Evolutionary conservation across 2,888 invertebrate species (phyloP).

Genomic region (Hydrotaea diabolus): DNA sequence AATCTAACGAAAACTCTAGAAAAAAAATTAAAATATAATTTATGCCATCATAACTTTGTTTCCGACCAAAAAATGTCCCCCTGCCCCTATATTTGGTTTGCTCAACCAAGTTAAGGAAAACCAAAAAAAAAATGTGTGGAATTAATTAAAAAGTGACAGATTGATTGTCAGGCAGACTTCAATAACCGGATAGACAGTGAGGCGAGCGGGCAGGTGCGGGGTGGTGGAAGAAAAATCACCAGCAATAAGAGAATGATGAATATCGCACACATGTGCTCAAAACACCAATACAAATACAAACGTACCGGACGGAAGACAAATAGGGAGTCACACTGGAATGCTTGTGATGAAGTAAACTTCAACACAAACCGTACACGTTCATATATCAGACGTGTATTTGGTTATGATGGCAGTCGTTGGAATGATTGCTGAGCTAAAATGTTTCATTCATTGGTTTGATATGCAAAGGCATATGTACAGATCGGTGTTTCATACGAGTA

Average conservation of each 20-base stretch:
- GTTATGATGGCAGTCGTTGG: not conserved
- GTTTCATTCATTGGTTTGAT: not conserved
- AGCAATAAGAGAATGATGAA: not conserved
- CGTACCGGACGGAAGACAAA: not conserved
- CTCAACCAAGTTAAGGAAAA: not conserved
- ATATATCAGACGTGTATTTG: not conserved
- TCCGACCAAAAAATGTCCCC: too few relatives aligned
- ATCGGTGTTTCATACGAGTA: too few relatives aligned
- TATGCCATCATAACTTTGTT: constrained; percentile 8
- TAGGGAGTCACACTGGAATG: not conserved
- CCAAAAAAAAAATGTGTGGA: constrained; percentile 21
- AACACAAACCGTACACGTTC: too few relatives aligned
- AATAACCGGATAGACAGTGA: not conserved
- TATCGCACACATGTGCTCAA: not conserved
- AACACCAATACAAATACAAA: not conserved
- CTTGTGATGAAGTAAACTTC: too few relatives aligned
- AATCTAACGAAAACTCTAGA: not conserved
- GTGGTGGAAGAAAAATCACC: too few relatives aligned
- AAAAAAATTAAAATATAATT: not conserved
- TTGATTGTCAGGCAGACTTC: constrained; percentile 28
- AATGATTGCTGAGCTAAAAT: not conserved
- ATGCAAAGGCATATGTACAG: too few relatives aligned
- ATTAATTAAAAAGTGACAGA: constrained; percentile 36
- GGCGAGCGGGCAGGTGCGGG: not conserved
- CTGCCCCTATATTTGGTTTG: too few relatives aligned